phyloP scores from a whole-genome alignment of 2,797 vertebrate genomes.

The Clarias platycephalus region DNA sequence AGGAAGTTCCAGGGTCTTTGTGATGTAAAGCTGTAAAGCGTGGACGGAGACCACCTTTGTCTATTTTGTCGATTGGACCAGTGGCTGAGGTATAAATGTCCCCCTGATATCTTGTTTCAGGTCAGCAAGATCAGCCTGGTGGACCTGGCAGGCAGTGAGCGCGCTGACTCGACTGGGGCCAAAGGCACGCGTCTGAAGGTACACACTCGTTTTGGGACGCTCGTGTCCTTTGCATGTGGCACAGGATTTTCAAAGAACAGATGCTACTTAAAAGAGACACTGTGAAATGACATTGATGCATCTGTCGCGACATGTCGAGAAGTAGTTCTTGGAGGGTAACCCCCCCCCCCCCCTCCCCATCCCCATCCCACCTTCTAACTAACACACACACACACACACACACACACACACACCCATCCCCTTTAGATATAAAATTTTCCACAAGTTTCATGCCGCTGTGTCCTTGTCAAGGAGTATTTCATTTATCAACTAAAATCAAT shows the following conservation, averaged over 20 bases:
- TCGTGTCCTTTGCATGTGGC: background rate
- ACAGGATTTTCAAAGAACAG: background rate
- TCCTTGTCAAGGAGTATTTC: background rate
- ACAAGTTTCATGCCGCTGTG: background rate
- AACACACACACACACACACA: too few species aligned
- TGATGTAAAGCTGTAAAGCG: background rate
- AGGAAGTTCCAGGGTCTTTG: background rate
- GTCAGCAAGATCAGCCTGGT: slow-evolving; percentile 99
- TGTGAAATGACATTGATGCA: background rate
- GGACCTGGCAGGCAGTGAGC: slow-evolving; percentile 94
- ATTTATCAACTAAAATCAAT: slow-evolving; percentile 15
- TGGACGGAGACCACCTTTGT: background rate
- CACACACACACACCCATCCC: too few species aligned
- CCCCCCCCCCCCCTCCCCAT: too few species aligned
- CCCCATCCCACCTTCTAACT: too few species aligned
- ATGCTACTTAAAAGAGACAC: background rate
- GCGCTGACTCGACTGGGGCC: slow-evolving; percentile 96
- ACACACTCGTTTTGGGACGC: slow-evolving; percentile 43
- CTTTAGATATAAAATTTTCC: too few species aligned
- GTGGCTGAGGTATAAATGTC: slow-evolving; percentile 25
- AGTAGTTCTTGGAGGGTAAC: too few species aligned
- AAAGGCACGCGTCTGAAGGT: slow-evolving; percentile 97
- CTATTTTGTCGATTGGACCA: slow-evolving; percentile 37
- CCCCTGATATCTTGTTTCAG: slow-evolving; percentile 66
- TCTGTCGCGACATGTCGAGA: background rate